Evolutionary conservation across 1,140 invertebrate species (phyloP).

Genomic region (Leptonema lineaticorne): DNA sequence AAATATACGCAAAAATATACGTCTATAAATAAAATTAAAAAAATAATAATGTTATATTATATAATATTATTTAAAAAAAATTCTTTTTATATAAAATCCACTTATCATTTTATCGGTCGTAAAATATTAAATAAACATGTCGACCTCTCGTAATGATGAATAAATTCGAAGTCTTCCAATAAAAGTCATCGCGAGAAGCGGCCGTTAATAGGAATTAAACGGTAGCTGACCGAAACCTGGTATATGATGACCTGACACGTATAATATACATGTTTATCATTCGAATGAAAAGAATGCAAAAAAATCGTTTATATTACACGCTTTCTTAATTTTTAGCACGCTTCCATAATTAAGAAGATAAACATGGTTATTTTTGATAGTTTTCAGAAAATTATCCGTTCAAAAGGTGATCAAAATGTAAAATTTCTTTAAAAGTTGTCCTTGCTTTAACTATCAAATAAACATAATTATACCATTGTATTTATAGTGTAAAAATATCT

Average conservation of each 20-base stretch:
- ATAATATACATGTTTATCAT: neutral
- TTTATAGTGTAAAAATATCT: no score
- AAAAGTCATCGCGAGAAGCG: neutral
- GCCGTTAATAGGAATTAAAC: conserved; percentile 7
- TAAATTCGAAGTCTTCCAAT: neutral
- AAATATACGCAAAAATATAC: no score
- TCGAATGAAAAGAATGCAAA: neutral
- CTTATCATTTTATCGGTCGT: neutral
- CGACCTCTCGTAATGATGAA: neutral
- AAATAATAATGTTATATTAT: no score
- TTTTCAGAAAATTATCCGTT: no score
- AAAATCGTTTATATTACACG: neutral
- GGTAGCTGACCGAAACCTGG: conserved; percentile 8
- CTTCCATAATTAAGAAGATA: no score
- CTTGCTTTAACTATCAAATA: no score
- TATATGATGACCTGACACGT: conserved; percentile 5
- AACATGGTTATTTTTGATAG: no score
- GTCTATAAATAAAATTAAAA: no score
- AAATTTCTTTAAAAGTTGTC: no score
- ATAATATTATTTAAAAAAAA: neutral
- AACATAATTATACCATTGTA: no score
- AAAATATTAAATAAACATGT: conserved; percentile 2
- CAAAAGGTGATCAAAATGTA: no score
- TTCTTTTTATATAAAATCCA: neutral
- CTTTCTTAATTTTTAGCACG: no score